Evolutionary conservation across 2,113 vertebrate species (phyloP).

Genomic region (Talpa occidentalis): DNA sequence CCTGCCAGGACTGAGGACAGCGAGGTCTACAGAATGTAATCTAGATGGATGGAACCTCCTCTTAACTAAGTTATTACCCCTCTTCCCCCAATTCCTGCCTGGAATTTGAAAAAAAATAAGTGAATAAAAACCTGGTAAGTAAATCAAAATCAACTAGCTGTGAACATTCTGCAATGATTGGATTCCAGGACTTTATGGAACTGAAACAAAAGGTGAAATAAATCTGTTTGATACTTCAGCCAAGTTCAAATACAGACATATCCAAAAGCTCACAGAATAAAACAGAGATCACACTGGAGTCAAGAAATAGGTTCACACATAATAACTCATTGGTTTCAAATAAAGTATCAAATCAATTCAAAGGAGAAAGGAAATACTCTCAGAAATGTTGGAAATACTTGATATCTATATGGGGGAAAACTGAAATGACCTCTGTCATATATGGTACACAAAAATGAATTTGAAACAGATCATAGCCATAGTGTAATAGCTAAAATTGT

Average conservation of each 20-base stretch:
- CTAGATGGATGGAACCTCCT: not conserved
- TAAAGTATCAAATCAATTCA: not conserved
- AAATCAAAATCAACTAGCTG: not conserved
- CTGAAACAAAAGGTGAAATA: not conserved
- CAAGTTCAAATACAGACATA: not conserved
- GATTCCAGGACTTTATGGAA: not conserved
- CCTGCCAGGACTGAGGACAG: not conserved
- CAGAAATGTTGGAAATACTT: not conserved
- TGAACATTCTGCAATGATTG: not conserved
- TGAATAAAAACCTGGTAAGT: not conserved
- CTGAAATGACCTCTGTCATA: not conserved
- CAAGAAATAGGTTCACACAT: not conserved
- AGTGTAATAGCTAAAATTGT: not conserved
- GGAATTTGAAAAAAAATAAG: not conserved
- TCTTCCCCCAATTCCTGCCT: accelerated
- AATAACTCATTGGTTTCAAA: not conserved
- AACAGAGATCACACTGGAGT: not conserved
- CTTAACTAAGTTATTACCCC: no score
- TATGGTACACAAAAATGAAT: not conserved
- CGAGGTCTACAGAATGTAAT: not conserved
- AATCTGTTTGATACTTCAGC: not conserved
- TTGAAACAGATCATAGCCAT: not conserved
- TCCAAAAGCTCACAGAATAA: not conserved
- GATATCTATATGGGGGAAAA: not conserved
- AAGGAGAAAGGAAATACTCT: not conserved